Evolutionary conservation across 1,140 invertebrate genomes (phyloP).

Genomic region (Drosophila biarmipes): DNA sequence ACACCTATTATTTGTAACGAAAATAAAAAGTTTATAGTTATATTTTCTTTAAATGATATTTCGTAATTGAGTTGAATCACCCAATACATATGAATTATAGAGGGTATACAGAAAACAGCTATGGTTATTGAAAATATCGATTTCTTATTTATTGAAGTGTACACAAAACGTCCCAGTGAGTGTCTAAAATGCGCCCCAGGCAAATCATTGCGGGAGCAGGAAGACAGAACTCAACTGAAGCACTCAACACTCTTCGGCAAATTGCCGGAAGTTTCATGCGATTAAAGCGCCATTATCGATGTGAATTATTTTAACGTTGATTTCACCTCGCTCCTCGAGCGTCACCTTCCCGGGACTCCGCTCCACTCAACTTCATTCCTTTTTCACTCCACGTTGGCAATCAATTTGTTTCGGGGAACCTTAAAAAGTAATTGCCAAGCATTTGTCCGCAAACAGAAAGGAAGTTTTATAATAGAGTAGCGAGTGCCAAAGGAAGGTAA

Average conservation of each 20-base stretch:
- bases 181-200: constrained; percentile 45
- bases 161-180: not conserved
- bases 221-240: constrained; percentile 33
- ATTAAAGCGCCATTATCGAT: constrained; percentile 81
- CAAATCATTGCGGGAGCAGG: constrained; percentile 56
- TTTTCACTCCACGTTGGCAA: constrained; percentile 43
- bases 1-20: too few relatives aligned
- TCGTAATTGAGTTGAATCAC: too few relatives aligned
- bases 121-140: not conserved
- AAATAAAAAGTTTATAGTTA: too few relatives aligned
- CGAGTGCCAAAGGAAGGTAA: constrained; percentile 22
- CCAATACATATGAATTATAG: too few relatives aligned
- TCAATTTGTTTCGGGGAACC: constrained; percentile 70
- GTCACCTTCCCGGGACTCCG: constrained; percentile 5
- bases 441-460: constrained; percentile 64
- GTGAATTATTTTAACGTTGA: constrained; percentile 77
- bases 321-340: constrained; percentile 31
- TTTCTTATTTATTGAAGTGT: not conserved
- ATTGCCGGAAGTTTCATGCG: constrained; percentile 80
- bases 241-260: constrained; percentile 74
- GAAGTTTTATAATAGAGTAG: constrained; percentile 50
- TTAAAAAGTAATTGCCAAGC: constrained; percentile 76
- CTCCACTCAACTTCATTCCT: not conserved
- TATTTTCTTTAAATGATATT: too few relatives aligned
- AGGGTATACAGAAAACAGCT: too few relatives aligned